These are phyloP conservation scores for Candoia aspera DNA, from an alignment of 2,113 vertebrate genomes.

Conservation along the genomic window DNA sequence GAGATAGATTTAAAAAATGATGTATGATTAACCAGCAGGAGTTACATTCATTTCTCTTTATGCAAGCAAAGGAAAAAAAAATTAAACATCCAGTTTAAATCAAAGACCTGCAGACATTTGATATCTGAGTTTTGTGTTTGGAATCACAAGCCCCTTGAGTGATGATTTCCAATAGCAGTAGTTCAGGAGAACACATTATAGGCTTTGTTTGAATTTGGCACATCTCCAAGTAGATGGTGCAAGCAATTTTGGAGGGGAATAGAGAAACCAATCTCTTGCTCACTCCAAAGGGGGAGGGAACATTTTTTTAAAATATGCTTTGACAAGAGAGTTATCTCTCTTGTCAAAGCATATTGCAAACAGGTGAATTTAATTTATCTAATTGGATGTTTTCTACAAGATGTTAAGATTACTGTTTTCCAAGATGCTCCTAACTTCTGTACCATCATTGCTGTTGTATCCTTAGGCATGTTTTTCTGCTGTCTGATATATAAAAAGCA, in stretches of 20 bases:
- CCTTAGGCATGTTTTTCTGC: slow-evolving; percentile 13
- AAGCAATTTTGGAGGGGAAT: neutral
- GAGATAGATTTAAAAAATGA: neutral
- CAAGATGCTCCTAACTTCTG: slow-evolving; percentile 1
- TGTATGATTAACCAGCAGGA: neutral
- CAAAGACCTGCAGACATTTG: slow-evolving; percentile 11
- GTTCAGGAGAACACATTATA: slow-evolving; percentile 19
- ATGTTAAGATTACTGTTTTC: slow-evolving; percentile 19
- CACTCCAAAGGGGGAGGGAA: neutral
- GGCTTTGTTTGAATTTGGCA: slow-evolving; percentile 17
- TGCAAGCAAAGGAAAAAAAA: slow-evolving; percentile 1
- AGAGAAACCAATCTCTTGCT: neutral
- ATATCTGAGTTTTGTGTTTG: slow-evolving; percentile 32
- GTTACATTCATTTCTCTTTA: neutral
- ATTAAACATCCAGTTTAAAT: neutral
- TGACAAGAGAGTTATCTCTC: neutral
- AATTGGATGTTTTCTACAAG: slow-evolving; percentile 30
- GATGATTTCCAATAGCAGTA: neutral
- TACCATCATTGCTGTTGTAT: slow-evolving; percentile 31
- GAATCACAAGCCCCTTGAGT: neutral
- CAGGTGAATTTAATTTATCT: slow-evolving; percentile 16
- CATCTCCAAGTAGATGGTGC: neutral
- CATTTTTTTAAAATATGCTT: too few relatives aligned
- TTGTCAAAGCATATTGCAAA: neutral
- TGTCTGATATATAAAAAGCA: slow-evolving; percentile 50